Base-by-base conservation (phyloP, 2,888 invertebrate species). In the Endotricha flammealis region DNA sequence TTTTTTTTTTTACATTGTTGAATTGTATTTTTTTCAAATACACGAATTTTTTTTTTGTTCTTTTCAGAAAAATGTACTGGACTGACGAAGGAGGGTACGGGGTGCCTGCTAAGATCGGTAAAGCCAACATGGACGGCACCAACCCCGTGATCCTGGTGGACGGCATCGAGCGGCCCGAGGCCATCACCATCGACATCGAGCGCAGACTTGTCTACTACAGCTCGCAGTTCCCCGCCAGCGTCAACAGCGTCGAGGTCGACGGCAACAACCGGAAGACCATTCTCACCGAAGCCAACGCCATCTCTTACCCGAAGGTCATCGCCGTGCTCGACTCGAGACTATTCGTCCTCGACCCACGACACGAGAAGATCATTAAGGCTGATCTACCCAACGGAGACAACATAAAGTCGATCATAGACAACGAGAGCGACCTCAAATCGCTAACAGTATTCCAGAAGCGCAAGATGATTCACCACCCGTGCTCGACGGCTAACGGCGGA, bases 101-200 rank as follows among this genome's bases (percentile, higher is more conserved):
- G 1, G 94, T 97, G 0, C 95, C 95, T 0, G 89, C 93, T 0
- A 98, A 98, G 76, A 92, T 99, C 16, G 95, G 91, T 0, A 93
- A 92, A 54, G 96, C 95, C 0, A 95, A 96, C 64, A 96, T 99
- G 96, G 97, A 98, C 66, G 99, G 99, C 0, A 89, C 91, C 8
- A 91, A 93, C 54, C 88, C 97, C 0, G 72, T 91, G 0, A 89
- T 96, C 2, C 73, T 98, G 0, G 88, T 92, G 0, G 91, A 92
- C 34, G 85, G 91, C 24, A 86, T 94, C 5, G 91, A 92, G 44
- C 85, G 91, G 39, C 96, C 95, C 0, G 95, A 95, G 58, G 95
- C 95, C 13, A 90, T 99, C 22, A 91, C 96, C 0, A 90, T 98
- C 36, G 98, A 96, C 58, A 87, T 93, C 4, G 92, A 94, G 2